A percentile compares a stretch with the other conserved stretches of the same genome.
These are phyloP conservation scores for Nomada goodeniana DNA, from an alignment of 2,888 invertebrate genomes.

Conservation along the genomic window DNA sequence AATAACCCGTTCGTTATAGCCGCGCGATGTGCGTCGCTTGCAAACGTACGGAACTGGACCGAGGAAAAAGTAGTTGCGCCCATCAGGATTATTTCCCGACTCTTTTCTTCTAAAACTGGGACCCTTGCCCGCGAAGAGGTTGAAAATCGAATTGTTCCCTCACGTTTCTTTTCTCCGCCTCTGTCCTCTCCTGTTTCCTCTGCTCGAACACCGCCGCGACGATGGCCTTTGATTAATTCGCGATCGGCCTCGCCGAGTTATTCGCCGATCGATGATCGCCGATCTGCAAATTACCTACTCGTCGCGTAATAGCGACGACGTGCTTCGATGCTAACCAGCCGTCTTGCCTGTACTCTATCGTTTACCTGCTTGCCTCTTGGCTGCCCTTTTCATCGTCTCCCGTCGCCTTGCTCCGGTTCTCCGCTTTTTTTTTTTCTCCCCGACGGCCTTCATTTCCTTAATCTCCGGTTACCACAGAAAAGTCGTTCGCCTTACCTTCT, in stretches of 20 bases:
- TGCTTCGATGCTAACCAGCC: constrained; percentile 67
- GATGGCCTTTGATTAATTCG: constrained; percentile 82
- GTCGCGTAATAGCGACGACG: constrained; percentile 82
- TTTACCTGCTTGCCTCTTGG: constrained; percentile 30
- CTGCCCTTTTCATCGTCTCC: constrained; percentile 11
- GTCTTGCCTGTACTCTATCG: constrained; percentile 13
- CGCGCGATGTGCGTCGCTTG: neutral
- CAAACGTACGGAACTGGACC: constrained; percentile 3
- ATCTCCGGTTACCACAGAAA: constrained; percentile 29
- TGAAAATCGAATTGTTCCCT: constrained; percentile 13
- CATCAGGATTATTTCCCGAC: constrained; percentile 4
- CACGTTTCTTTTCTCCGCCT: neutral
- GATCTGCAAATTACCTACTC: constrained; percentile 82
- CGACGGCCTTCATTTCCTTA: constrained; percentile 47
- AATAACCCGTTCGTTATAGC: constrained; percentile 36
- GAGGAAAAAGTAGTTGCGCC: constrained; percentile 21
- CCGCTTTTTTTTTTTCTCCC: constrained; percentile 12
- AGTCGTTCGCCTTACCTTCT: neutral
- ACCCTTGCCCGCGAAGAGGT: constrained; percentile 25
- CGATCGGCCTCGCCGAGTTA: constrained; percentile 76
- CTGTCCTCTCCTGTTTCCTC: neutral
- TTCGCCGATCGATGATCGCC: constrained; percentile 73
- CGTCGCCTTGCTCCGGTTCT: constrained; percentile 24
- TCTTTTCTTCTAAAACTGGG: neutral
- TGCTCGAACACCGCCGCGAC: constrained; percentile 64